Evolutionary conservation across 2,113 vertebrate species (phyloP), one percentile per base, ranked within the genome.

Genomic region (Nymphicus hollandicus): DNA sequence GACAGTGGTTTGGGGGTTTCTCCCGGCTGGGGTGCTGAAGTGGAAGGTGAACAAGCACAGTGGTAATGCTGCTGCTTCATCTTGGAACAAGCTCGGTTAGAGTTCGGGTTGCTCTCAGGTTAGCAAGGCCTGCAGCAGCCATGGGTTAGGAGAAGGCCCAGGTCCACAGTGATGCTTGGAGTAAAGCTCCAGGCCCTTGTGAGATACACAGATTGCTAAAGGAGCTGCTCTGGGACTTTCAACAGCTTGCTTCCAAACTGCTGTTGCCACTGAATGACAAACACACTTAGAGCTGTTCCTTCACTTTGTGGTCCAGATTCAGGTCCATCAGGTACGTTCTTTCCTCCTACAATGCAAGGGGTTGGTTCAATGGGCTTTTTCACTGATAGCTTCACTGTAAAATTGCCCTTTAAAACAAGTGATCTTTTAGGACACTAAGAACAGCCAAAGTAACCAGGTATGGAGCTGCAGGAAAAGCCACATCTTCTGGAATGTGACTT

Each of bases 1-100:
- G 4, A 1, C 10, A 2, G 7, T 56, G 41, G 0, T 70, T 64
- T 46, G 1, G 28, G 35, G n/a, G 2, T 33, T 56, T 35, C 3
- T 22, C 13, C 10, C 17, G 49, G 11, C 0, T 9, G 14, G 17
- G 17, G 63, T 68, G 71, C 61, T 79, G 71, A 41, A 74, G 50
- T 2, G 74, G 56, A 33, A 33, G 37, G 13, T 61, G 71, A 74
- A 37, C 11, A 79, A 80, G 63, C 49, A 66, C 81, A 68, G 1
- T 17, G 33, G 4, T 18, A 8, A 33, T 55, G 60, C n/a, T 66
- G 46, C 53, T 28, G 20, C 68, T 43, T 63, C 35, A 8, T 35
- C 74, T 68, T 41, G 43, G 15, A 50, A 22, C 1, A 4, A 70
- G 44, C 50, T 73, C 29, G 47, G 2, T 43, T 2, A 12, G 63